Percentiles rank a stretch among this genome's conserved stretches.
Evolutionary conservation across 2,113 vertebrate species (phyloP).

Genomic region (Conger conger): DNA sequence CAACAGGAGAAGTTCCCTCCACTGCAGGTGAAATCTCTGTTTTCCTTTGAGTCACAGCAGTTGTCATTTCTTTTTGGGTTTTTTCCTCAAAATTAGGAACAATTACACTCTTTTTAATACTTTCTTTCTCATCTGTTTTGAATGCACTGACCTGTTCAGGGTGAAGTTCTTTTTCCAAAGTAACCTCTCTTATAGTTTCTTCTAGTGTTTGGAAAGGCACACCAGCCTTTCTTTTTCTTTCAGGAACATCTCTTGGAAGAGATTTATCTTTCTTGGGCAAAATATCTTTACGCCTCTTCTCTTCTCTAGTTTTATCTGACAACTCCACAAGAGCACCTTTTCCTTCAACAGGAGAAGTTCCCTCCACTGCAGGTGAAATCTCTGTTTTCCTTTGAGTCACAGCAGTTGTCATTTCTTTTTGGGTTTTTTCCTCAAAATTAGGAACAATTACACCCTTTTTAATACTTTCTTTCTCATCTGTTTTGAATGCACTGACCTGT

Average conservation of each 20-base stretch:
- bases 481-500: too few relatives aligned
- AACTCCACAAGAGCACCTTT: not conserved
- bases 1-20: not conserved
- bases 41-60: not conserved
- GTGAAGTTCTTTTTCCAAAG: not conserved
- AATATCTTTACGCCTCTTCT: not conserved
- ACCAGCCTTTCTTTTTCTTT: not conserved
- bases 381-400: slow-evolving; percentile 39
- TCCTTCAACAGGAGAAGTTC: slow-evolving; percentile 24
- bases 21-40: not conserved
- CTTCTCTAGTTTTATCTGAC: not conserved
- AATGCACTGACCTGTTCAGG: not conserved
- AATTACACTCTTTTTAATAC: not conserved
- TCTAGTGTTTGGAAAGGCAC: not conserved
- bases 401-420: not conserved
- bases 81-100: not conserved
- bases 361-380: slow-evolving; percentile 25
- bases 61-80: not conserved
- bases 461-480: too few relatives aligned
- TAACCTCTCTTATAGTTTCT: not conserved
- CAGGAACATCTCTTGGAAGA: not conserved
- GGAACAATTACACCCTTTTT: too few relatives aligned
- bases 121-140: slow-evolving; percentile 5
- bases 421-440: too few relatives aligned
- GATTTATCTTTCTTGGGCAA: not conserved